phyloP scores from a whole-genome alignment of 2,113 vertebrate species.

The Lates calcarifer region DNA sequence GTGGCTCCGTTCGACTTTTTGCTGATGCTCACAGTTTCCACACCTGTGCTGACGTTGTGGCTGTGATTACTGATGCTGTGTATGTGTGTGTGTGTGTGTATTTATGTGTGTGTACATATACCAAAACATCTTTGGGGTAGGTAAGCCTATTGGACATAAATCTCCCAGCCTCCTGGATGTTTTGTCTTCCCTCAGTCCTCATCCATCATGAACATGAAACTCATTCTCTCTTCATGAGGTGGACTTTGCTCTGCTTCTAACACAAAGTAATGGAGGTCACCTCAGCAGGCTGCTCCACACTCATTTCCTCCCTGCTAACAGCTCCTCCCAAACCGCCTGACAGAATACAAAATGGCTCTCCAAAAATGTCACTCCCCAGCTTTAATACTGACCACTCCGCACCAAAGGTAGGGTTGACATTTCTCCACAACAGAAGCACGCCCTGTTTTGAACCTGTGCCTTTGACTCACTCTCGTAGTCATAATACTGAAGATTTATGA shows the following conservation, averaged over 20 bases:
- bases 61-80: conserved; percentile 33
- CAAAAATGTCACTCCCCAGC: conserved; percentile 55
- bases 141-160: conserved; percentile 22
- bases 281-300: conserved; percentile 40
- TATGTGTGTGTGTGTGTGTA: conserved; percentile 17
- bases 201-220: conserved; percentile 54
- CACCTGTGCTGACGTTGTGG: conserved; percentile 59
- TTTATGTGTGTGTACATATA: not conserved
- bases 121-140: conserved; percentile 19
- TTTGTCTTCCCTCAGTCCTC: conserved; percentile 46
- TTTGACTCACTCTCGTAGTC: conserved; percentile 29
- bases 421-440: conserved; percentile 36
- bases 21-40: conserved; percentile 68
- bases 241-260: conserved; percentile 57
- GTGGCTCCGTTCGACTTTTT: conserved; percentile 32
- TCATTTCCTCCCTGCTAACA: conserved; percentile 60
- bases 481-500: conserved; percentile 33
- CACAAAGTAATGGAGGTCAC: conserved; percentile 74
- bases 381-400: conserved; percentile 44
- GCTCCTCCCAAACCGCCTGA: conserved; percentile 46
- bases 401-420: conserved; percentile 56
- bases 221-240: conserved; percentile 62
- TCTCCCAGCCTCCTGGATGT: conserved; percentile 17
- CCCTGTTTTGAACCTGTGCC: conserved; percentile 21
- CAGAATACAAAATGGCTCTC: conserved; percentile 64